Evolutionary conservation across 2,113 vertebrate species (phyloP).

Genomic region (Dryoscopus gambensis): DNA sequence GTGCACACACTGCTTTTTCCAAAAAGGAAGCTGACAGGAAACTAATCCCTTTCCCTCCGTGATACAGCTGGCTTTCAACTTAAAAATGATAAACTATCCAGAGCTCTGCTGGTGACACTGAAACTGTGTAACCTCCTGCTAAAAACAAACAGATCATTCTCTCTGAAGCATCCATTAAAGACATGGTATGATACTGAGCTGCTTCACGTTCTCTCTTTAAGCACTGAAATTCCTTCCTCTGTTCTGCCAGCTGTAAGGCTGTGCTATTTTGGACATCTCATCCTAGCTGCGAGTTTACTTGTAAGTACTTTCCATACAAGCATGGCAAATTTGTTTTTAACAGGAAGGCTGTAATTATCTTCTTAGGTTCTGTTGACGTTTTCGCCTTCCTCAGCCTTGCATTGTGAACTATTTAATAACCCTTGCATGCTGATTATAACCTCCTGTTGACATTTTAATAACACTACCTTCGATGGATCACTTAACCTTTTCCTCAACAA

Average conservation of each 20-base stretch:
- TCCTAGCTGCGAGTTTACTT: background rate
- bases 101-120: background rate
- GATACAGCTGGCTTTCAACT: constrained; percentile 46
- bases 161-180: background rate
- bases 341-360: background rate
- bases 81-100: background rate
- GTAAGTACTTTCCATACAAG: background rate
- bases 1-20: constrained; percentile 22
- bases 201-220: background rate
- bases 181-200: background rate
- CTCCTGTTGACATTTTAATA: background rate
- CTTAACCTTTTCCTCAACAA: background rate
- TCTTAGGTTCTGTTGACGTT: background rate
- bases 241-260: background rate
- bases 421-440: background rate
- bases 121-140: background rate
- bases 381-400: background rate
- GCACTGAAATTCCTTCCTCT: background rate
- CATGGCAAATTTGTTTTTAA: background rate
- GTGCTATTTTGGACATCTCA: background rate
- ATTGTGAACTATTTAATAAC: background rate
- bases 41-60: constrained; percentile 9
- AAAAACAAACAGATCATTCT: background rate
- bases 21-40: constrained; percentile 60
- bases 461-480: background rate